Evolutionary conservation across 2,113 vertebrate species (phyloP), one percentile per base, ranked within the genome.

Genomic region (Pseudorhombus dupliciocellatus): DNA sequence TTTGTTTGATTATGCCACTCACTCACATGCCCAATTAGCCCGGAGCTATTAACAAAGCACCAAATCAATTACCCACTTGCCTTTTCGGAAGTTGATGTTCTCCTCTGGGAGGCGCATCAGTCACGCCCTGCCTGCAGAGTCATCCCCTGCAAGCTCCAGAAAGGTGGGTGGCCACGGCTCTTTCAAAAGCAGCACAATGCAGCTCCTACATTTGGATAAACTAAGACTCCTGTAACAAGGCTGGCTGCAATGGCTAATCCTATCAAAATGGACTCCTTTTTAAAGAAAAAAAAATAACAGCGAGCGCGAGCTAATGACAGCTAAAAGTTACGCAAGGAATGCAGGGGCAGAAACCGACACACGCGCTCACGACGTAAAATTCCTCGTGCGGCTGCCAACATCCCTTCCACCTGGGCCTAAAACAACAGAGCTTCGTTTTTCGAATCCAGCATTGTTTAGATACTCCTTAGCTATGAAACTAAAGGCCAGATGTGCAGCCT

Each of bases 181-280:
- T 90, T 91, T 92, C 80, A 91, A 75, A 46, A 87, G 81, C 74
- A 83, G 79, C 85, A 91, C 90, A 92, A 92, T 90, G 70, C 84
- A 85, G 84, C 83, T 80, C 84, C 83, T 85, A 85, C 85, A 83
- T 92, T 90, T 85, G 90, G 90, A 80, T 86, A 88, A 86, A 90
- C 86, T 91, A 91, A 92, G 88, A 90, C 90, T 90, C 57, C 89
- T 91, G 85, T 75, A 90, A 93, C 89, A 90, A 90, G 87, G 72
- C 89, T 85, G 80, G 87, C 68, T 81, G 90, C 88, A 87, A 85
- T 79, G 77, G 83, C 77, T 92, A 93, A 93, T 94, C 93, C 91
- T 86, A 91, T 93, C 89, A 92, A 94, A 93, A 93, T 92, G 78
- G 88, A 92, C 89, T 91, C 83, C 88, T 89, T 84, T 88, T 79